These are phyloP conservation scores for Rhincodon typus DNA, from an alignment of 2,797 vertebrate species.

Conservation along the genomic window DNA sequence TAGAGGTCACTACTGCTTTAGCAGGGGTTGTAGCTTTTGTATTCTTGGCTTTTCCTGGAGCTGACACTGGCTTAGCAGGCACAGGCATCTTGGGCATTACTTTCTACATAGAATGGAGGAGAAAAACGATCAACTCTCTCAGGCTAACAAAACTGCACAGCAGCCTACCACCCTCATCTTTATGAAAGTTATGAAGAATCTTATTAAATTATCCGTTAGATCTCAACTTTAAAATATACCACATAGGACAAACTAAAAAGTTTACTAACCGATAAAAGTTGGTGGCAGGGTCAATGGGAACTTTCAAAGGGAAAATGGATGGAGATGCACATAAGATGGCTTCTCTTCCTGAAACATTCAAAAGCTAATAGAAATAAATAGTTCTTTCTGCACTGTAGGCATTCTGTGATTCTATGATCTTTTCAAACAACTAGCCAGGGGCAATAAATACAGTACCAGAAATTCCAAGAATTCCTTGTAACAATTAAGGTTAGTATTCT, in stretches of 20 bases:
- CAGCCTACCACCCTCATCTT: background rate
- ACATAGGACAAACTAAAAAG: background rate
- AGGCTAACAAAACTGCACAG: background rate
- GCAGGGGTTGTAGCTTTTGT: slow-evolving; percentile 36
- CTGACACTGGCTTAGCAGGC: slow-evolving; percentile 49
- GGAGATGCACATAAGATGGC: no score
- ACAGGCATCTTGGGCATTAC: background rate
- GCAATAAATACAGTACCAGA: background rate
- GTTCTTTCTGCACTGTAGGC: no score
- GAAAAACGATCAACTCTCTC: background rate
- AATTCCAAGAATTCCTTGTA: background rate
- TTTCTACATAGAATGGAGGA: slow-evolving; percentile 44
- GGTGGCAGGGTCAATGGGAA: background rate
- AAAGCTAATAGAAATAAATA: background rate
- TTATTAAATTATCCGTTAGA: background rate
- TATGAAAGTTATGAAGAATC: background rate
- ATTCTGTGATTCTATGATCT: background rate
- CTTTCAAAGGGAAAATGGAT: background rate
- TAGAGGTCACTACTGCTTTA: slow-evolving; percentile 37
- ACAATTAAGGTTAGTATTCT: background rate
- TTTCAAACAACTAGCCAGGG: background rate
- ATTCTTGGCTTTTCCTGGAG: slow-evolving; percentile 46
- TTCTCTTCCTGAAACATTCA: no score
- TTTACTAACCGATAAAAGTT: background rate
- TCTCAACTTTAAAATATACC: background rate